Evolutionary conservation across 2,888 invertebrate genomes (phyloP), one percentile per base, ranked within the genome.

Genomic region (Amorpha juglandis): DNA sequence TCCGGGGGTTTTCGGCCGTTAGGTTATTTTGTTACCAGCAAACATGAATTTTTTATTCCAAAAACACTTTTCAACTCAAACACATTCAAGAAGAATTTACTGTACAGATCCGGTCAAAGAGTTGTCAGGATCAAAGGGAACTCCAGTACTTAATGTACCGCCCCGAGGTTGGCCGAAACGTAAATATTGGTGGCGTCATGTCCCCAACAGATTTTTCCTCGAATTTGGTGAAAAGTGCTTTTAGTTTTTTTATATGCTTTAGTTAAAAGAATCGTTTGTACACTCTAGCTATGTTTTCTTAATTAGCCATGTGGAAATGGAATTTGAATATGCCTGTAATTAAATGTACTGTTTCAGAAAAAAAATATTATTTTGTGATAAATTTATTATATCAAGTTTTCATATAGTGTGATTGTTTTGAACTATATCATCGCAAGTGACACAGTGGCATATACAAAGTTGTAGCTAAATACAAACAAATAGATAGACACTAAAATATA

Each of bases 31-130:
- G 11, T 19, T 52, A 14, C 0, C 0, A 27, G 47, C 33, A 50
- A 33, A 51, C 19, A 38, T 63, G 35, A 38, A 27, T 73, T 74
- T 74, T 68, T 66, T 58, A 74, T 70, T 68, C 64, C 63, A 45
- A 68, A 78, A 81, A 79, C 71, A 77, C 74, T 74, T 77, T 81
- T 72, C 74, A 74, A 76, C 69, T 73, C 74, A 78, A 81, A 83
- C 72, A 76, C 78, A 78, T 81, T 79, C 75, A 78, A 79, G 79
- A 78, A 76, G 81, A 81, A 81, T 83, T 81, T 78, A 75, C 76
- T 78, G 79, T 74, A 72, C 69, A 75, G 80, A 81, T 78, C 71
- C 79, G 75, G 78, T 80, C 82, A 87, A 86, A 84, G 84, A 84
- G 81, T 76, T 71, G 71, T 51, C 64, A 70, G 78, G 79, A 81